phyloP scores from a whole-genome alignment of 2,113 vertebrate species.

The Alethe castanea region DNA sequence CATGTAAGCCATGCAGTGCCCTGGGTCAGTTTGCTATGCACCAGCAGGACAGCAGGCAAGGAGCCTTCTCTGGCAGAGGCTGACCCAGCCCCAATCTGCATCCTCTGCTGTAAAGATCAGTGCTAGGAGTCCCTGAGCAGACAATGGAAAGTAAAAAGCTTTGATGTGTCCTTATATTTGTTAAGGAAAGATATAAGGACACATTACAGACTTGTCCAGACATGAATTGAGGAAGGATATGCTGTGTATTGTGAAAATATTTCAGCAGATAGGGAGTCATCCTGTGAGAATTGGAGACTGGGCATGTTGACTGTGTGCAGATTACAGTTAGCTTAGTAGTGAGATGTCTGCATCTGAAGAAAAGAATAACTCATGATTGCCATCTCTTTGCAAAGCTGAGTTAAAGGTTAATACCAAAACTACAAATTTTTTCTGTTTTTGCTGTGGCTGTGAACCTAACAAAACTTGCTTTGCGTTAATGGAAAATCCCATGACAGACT shows the following conservation, averaged over 20 bases:
- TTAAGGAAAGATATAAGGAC: neutral
- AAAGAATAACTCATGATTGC: neutral
- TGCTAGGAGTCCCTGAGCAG: neutral
- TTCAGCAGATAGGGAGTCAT: neutral
- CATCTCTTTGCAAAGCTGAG: neutral
- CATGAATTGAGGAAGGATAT: neutral
- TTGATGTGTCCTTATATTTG: neutral
- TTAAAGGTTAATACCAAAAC: neutral
- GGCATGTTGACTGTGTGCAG: neutral
- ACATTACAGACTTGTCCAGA: neutral
- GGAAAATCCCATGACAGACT: neutral
- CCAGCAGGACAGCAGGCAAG: neutral
- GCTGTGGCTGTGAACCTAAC: neutral
- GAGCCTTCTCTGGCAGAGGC: neutral
- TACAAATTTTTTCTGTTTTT: neutral
- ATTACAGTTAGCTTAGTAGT: neutral
- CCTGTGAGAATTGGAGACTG: neutral
- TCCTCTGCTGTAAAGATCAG: neutral
- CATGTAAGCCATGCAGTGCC: neutral
- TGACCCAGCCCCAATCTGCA: neutral
- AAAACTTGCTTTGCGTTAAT: neutral
- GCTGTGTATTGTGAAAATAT: neutral
- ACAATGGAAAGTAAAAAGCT: neutral
- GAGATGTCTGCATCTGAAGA: neutral
- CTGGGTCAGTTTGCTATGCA: neutral